Percentiles rank a stretch among this genome's conserved stretches.
phyloP scores from a whole-genome alignment of 2,888 invertebrate genomes.

The Melolontha melolontha region DNA sequence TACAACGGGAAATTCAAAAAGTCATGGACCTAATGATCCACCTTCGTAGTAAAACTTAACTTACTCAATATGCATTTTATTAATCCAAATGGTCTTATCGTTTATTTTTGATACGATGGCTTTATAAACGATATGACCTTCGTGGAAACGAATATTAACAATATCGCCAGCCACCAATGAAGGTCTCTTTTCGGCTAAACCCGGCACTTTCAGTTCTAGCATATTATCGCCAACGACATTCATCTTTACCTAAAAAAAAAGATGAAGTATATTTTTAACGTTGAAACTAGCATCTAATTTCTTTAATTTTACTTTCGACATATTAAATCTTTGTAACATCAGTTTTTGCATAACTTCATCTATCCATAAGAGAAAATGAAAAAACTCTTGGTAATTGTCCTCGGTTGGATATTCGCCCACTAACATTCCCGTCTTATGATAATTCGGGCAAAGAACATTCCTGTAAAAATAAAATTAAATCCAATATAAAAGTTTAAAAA shows the following conservation, averaged over 20 bases:
- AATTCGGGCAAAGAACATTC: slow-evolving; percentile 59
- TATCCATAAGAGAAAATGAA: slow-evolving; percentile 72
- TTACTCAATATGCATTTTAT: slow-evolving; percentile 61
- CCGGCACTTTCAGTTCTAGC: slow-evolving; percentile 70
- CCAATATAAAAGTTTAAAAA: neutral
- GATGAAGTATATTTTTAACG: neutral
- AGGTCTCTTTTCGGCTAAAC: slow-evolving; percentile 76
- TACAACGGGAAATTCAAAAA: too few relatives aligned
- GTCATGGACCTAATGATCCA: too few relatives aligned
- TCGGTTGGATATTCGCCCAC: slow-evolving; percentile 54
- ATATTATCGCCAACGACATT: slow-evolving; percentile 56
- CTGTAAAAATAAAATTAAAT: slow-evolving; percentile 54
- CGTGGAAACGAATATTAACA: slow-evolving; percentile 63
- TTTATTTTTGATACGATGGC: slow-evolving; percentile 63
- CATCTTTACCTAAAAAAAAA: slow-evolving; percentile 37
- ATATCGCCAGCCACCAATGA: slow-evolving; percentile 74
- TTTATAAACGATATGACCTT: slow-evolving; percentile 61
- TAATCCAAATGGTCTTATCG: slow-evolving; percentile 63
- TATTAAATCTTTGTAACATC: slow-evolving; percentile 56
- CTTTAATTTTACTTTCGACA: slow-evolving; percentile 46
- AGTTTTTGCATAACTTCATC: slow-evolving; percentile 70
- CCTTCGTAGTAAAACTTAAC: too few relatives aligned
- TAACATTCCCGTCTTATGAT: slow-evolving; percentile 47
- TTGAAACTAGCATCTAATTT: neutral
- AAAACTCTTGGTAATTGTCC: slow-evolving; percentile 68